Conservation (phyloP, 1,140 invertebrate genomes). For the Lordiphosa stackelbergi region DNA sequence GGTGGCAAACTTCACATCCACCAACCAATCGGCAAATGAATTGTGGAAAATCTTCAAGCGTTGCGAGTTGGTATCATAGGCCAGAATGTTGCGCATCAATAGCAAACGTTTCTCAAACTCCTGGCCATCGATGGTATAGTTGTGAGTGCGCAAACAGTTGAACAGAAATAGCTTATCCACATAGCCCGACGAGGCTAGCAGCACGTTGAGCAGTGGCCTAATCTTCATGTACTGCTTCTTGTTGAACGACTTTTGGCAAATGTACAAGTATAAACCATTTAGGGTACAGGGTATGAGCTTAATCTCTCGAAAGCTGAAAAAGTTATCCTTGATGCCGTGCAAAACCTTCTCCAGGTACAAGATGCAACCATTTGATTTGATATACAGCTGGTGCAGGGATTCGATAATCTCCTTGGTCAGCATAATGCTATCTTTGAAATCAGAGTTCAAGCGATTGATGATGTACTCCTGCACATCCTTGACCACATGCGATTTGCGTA, state of each 20-base stretch:
- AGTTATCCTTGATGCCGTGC: slow-evolving; percentile 94
- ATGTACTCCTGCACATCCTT: slow-evolving; percentile 97
- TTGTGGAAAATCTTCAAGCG: slow-evolving; percentile 90
- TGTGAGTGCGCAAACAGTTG: slow-evolving; percentile 88
- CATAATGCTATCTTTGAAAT: slow-evolving; percentile 79
- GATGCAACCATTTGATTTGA: slow-evolving; percentile 97
- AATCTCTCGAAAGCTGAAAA: slow-evolving; percentile 90
- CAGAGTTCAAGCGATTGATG: slow-evolving; percentile 90
- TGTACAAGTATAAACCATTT: slow-evolving; percentile 96
- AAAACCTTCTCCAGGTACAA: slow-evolving; percentile 95
- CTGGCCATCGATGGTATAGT: slow-evolving; percentile 87
- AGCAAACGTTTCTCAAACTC: slow-evolving; percentile 91
- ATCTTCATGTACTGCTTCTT: slow-evolving; percentile 91
- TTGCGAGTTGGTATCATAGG: slow-evolving; percentile 79
- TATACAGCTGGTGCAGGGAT: slow-evolving; percentile 95
- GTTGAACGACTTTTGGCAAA: slow-evolving; percentile 94
- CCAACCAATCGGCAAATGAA: slow-evolving; percentile 95
- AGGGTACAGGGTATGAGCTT: slow-evolving; percentile 95
- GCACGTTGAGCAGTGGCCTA: slow-evolving; percentile 88
- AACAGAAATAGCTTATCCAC: slow-evolving; percentile 89
- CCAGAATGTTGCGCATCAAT: slow-evolving; percentile 83
- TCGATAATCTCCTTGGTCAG: slow-evolving; percentile 88
- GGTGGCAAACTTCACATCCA: slow-evolving; percentile 97
- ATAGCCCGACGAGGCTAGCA: slow-evolving; percentile 91
- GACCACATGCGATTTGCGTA: slow-evolving; percentile 91